Evolutionary conservation across 2,797 vertebrate genomes (phyloP).

Genomic region (Pristis pectinata): DNA sequence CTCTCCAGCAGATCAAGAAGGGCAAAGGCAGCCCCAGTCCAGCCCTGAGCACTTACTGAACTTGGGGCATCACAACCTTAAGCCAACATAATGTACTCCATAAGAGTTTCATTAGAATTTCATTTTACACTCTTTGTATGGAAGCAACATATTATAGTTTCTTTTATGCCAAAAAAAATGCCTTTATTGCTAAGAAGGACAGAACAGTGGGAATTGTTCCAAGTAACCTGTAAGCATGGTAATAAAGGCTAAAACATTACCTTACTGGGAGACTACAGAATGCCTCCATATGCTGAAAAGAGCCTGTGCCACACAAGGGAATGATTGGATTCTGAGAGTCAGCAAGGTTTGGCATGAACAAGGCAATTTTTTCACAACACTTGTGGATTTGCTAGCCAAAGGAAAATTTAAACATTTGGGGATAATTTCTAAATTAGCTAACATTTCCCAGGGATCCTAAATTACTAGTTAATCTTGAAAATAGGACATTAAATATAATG

Average conservation of each 20-base stretch:
- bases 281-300: conserved; percentile 31
- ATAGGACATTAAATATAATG: background rate
- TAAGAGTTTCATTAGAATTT: background rate
- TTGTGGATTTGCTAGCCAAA: conserved; percentile 26
- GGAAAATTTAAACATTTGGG: conserved; percentile 28
- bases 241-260: conserved; percentile 31
- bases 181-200: background rate
- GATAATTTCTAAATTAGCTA: conserved; percentile 31
- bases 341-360: conserved; percentile 28
- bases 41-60: conserved; percentile 32
- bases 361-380: conserved; percentile 12
- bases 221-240: conserved; percentile 12
- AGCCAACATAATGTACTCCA: background rate
- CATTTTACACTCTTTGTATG: no score
- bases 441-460: background rate
- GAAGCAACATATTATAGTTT: no score
- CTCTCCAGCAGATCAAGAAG: conserved; percentile 44
- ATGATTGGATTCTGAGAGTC: conserved; percentile 32
- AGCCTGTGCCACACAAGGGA: background rate
- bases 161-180: background rate
- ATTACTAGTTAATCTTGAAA: background rate
- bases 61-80: background rate
- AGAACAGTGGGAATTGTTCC: background rate
- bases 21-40: conserved; percentile 42
- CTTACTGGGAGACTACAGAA: conserved; percentile 30